Base-by-base conservation (phyloP, 2,113 vertebrate genomes). In the rabbit (Oryctolagus cuniculus) region DNA sequence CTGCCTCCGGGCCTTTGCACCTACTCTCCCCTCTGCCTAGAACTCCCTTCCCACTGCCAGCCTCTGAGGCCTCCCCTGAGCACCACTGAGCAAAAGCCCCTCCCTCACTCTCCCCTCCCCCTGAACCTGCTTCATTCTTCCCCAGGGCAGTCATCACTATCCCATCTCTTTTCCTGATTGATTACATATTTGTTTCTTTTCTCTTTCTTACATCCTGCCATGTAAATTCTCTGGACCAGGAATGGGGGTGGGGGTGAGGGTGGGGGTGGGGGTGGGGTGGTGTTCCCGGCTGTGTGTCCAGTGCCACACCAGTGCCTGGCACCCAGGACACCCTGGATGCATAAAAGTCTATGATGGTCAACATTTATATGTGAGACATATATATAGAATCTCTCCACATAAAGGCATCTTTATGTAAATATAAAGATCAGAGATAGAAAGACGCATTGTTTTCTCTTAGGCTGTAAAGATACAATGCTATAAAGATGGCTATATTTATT, bases 401-500 rank as follows among this genome's bases (percentile, higher is more conserved):
- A 96, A 93, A 95, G 94, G 25, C 86, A 92, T 79, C 94, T 95
- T 97, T 97, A 87, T 95, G 29, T 73, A 85, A 87, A 58, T 9
- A 51, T 86, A 49, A 79, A 77, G 94, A 72, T 79, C 11, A n/a
- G 75, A 92, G 89, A 80, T 84, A 94, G 1, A 95, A 92, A 82
- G 87, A 64, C 36, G 83, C 91, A 87, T 96, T 97, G 96, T 97
- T 94, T 72, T 64, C 29, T 92, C 78, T 64, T 63, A 38, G 94
- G 82, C 90, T 90, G 53, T 83, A 90, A 38, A 92, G 95, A 92
- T 27, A 94, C 96, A 96, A 27, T 93, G 91, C 79, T 92, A 63
- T 89, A 89, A 94, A 96, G 94, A 97, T 67, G 78, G 95, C 64
- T 85, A 73, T 91, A 95, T 96, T 96, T 95, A 80, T 94, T 89